These are phyloP conservation scores for Monopis laevigella DNA, from an alignment of 2,888 invertebrate genomes.

Conservation along the genomic window DNA sequence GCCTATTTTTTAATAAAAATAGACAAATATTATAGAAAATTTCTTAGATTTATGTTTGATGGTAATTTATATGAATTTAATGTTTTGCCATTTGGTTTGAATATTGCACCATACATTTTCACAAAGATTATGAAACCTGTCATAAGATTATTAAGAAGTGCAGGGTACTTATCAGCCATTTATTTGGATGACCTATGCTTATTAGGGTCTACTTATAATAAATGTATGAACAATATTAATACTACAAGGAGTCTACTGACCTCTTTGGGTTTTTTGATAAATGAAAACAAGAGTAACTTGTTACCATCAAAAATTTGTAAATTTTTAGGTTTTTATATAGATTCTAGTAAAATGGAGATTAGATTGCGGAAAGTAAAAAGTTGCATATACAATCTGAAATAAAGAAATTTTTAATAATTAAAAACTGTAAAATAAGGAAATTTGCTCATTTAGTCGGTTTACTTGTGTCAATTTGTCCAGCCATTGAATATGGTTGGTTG, in stretches of 20 bases:
- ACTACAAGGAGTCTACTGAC: background rate
- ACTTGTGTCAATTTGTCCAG: conserved; percentile 12
- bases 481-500: conserved; percentile 14
- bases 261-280: conserved; percentile 9
- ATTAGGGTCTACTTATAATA: background rate
- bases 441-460: conserved; percentile 16
- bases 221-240: background rate
- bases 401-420: background rate
- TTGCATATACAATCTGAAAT: background rate
- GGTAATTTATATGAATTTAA: conserved; percentile 14
- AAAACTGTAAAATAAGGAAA: conserved; percentile 6
- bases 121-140: conserved; percentile 13
- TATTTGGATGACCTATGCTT: conserved; percentile 10
- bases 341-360: background rate
- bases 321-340: conserved; percentile 10
- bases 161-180: conserved; percentile 3
- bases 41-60: conserved; percentile 11
- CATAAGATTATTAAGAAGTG: background rate
- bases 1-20: conserved; percentile 12
- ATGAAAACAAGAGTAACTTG: conserved; percentile 5
- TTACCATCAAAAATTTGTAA: conserved; percentile 7
- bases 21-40: conserved; percentile 10
- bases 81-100: conserved; percentile 12
- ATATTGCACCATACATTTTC: conserved; percentile 13
- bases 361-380: background rate